Evolutionary conservation across 2,888 invertebrate genomes (phyloP).

Genomic region (Epirrhoe tristata): DNA sequence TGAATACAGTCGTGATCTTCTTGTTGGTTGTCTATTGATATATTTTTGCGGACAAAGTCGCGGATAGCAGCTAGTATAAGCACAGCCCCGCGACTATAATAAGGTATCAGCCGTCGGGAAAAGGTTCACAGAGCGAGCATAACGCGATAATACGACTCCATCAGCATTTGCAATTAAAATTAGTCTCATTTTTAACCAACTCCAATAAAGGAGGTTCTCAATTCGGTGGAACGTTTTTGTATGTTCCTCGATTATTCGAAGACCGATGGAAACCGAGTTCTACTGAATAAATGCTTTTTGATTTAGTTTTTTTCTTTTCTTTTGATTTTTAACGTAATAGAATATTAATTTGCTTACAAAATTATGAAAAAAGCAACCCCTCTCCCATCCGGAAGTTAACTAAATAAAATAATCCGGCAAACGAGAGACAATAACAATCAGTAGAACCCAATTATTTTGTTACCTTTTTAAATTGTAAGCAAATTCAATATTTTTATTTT

Average conservation of each 20-base stretch:
- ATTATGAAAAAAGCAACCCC: not conserved
- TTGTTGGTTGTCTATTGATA: no score
- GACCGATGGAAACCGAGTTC: no score
- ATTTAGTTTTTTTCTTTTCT: no score
- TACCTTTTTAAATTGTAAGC: constrained; percentile 31
- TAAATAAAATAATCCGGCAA: constrained; percentile 37
- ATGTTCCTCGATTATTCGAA: no score
- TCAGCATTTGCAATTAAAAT: constrained; percentile 68
- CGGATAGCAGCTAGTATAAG: not conserved
- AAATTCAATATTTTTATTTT: not conserved
- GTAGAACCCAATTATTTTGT: constrained; percentile 38
- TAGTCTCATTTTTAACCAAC: constrained; percentile 65
- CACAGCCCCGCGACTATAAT: not conserved
- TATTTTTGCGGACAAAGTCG: no score
- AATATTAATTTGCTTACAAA: not conserved
- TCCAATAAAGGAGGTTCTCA: no score
- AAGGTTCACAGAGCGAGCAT: constrained; percentile 54
- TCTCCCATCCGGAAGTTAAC: constrained; percentile 16
- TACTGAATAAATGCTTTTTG: no score
- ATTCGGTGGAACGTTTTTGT: no score
- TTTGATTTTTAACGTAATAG: no score
- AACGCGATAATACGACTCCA: constrained; percentile 65
- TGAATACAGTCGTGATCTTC: no score
- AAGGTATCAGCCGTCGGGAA: constrained; percentile 27
- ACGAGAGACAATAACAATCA: constrained; percentile 37